phyloP scores from a whole-genome alignment of 2,113 vertebrate genomes.

The Lepus europaeus region DNA sequence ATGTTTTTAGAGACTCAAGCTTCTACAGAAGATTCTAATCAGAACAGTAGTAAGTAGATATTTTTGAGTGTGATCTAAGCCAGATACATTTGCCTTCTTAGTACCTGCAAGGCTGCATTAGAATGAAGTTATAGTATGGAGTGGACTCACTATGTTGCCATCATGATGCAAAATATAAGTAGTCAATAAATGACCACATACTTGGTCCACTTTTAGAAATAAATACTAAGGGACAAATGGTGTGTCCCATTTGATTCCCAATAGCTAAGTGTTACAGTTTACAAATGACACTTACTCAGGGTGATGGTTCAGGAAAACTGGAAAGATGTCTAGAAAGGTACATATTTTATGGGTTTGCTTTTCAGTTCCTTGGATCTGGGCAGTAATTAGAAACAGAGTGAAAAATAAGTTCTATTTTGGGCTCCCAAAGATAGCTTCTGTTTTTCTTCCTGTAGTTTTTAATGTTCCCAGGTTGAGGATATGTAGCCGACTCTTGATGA shows the following conservation, averaged over 20 bases:
- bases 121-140: not conserved
- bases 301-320: conserved; percentile 21
- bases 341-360: conserved; percentile 8
- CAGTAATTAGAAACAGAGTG: conserved; percentile 29
- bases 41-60: not conserved
- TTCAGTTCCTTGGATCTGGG: conserved; percentile 17
- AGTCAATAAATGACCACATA: conserved; percentile 24
- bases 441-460: conserved; percentile 54
- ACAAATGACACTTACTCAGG: conserved; percentile 37
- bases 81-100: not conserved
- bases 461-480: conserved; percentile 34
- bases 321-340: not conserved
- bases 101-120: not conserved
- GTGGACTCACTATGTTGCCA: conserved; percentile 1
- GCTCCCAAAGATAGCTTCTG: conserved; percentile 44
- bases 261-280: conserved; percentile 36
- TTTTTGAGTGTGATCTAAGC: not conserved
- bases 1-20: not conserved
- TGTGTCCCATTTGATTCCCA: conserved; percentile 39
- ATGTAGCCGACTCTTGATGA: not conserved
- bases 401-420: conserved; percentile 65
- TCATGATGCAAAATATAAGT: conserved; percentile 46
- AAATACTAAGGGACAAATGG: conserved; percentile 37
- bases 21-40: conserved; percentile 50
- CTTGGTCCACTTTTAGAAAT: conserved; percentile 49